A percentile compares a stretch with the other conserved stretches of the same genome.
These are phyloP conservation scores for Lepidurus packardi DNA, from an alignment of 1,140 invertebrate genomes.

Conservation along the genomic window DNA sequence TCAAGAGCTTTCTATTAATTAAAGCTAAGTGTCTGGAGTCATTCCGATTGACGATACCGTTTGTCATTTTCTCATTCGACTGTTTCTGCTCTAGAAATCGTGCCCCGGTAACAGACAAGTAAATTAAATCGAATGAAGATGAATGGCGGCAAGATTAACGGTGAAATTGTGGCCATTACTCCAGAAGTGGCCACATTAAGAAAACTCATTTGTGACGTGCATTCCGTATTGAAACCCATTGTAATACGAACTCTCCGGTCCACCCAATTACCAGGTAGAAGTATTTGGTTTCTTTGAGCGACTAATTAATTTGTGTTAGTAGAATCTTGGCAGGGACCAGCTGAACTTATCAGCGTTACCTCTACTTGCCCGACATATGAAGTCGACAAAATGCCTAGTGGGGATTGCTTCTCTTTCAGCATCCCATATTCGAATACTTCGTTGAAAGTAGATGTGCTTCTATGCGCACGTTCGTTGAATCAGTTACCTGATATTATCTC, in stretches of 20 bases:
- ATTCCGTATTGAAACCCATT: background rate
- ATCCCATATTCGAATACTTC: constrained; percentile 11
- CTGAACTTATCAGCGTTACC: background rate
- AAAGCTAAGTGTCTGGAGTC: too few species aligned
- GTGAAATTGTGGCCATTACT: background rate
- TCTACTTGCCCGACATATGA: background rate
- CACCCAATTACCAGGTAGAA: too few species aligned
- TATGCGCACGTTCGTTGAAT: background rate
- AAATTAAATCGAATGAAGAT: background rate
- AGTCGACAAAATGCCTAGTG: background rate
- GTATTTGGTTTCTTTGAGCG: too few species aligned
- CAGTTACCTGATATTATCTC: background rate
- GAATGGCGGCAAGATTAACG: background rate
- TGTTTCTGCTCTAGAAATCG: too few species aligned
- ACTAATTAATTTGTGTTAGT: background rate
- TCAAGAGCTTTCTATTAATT: too few species aligned
- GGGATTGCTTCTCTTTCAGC: background rate
- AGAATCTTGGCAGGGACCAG: background rate
- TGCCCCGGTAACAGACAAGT: too few species aligned
- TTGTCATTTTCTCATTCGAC: too few species aligned
- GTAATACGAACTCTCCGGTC: background rate
- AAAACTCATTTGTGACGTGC: background rate
- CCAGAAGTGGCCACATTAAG: background rate
- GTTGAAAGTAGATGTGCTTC: background rate
- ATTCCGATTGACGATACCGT: too few species aligned